Evolutionary conservation across 1,140 invertebrate species (phyloP), one percentile per base, ranked within the genome.

Genomic region (Brachionus koreanus): DNA sequence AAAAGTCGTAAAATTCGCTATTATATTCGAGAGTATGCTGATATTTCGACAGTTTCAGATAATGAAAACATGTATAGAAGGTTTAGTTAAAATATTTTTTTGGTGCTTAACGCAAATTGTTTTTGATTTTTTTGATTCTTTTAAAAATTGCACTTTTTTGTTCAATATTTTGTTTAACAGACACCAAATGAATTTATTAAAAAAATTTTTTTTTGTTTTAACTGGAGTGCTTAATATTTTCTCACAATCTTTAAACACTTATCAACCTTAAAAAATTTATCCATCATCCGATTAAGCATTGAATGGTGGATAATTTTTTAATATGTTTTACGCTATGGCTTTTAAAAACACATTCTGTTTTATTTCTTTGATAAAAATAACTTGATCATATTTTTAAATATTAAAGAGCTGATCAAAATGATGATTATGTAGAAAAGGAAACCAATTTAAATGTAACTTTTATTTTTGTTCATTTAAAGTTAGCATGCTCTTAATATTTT

Each of bases 11-110:
- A 42, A 61, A 52, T 79, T 37, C 76, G 61, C 33, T 79, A 79
- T 25, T 79, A 79, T 43, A 61, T 79, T 12, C 33, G 76, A 61
- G 76, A 79, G 16, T 79, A 79, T 79, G 13, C 49, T 61, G 76
- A 79, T 57, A 42, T 79, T n/a, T 79, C 76, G 43, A 46, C 69
- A 19, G 69, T 74, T 25, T 74, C 69, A 46, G 69, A 74, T 74
- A 74, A 74, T 46, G 69, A 74, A 74, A 74, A 25, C 19, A 74
- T 74, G 39, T 74, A 74, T 74, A 74, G 69, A 19, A 74, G 69
- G 69, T 74, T 74, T 74, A 74, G 69, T 74, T 74, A 74, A 74
- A 65, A 29, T 25, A 7, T 39, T 39, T 69, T 39, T 19, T 69
- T 37, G 49, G 19, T 19, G 49, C 49, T 57, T 57, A 57, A 57